These are phyloP conservation scores for Lordiphosa clarofinis DNA, from an alignment of 1,140 invertebrate species.

Conservation along the genomic window DNA sequence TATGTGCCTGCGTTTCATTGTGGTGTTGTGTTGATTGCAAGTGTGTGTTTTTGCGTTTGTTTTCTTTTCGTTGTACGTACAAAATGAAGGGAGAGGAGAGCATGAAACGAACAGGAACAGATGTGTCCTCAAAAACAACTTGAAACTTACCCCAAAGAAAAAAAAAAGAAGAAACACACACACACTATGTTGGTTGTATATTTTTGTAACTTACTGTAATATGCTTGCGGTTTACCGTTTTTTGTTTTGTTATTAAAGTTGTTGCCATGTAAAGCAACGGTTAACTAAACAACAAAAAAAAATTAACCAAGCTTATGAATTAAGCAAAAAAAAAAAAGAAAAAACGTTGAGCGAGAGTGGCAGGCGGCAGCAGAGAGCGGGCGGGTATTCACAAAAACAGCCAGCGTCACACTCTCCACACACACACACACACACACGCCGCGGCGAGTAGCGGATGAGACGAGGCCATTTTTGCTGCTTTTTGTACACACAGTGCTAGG, in stretches of 20 bases:
- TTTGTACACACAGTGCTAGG: constrained; percentile 19
- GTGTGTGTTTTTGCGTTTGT: constrained; percentile 22
- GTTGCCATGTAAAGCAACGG: constrained; percentile 24
- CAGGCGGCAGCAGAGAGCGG: constrained; percentile 7
- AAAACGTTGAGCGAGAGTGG: constrained; percentile 20
- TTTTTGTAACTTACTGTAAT: constrained; percentile 23
- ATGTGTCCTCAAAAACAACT: neutral
- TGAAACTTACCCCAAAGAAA: too few species aligned
- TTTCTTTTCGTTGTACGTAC: constrained; percentile 13
- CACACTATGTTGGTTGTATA: constrained; percentile 6
- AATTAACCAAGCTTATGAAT: constrained; percentile 12
- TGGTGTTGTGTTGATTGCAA: constrained; percentile 34
- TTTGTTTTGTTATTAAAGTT: too few species aligned
- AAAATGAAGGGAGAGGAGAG: constrained; percentile 34
- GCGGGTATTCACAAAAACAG: constrained; percentile 16
- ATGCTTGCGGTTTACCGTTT: constrained; percentile 27
- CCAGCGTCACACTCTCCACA: constrained; percentile 20
- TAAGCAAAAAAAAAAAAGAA: constrained; percentile 24
- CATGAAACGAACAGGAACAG: constrained; percentile 2
- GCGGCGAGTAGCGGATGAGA: constrained; percentile 45
- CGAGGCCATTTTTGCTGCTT: constrained; percentile 35
- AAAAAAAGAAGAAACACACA: constrained; percentile 3
- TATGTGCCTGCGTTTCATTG: constrained; percentile 29
- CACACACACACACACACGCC: constrained; percentile 17
- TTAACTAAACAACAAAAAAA: constrained; percentile 27